Percentiles rank a stretch among this genome's conserved stretches.
phyloP scores from a whole-genome alignment of 2,113 vertebrate genomes.

The Stegostoma tigrinum region DNA sequence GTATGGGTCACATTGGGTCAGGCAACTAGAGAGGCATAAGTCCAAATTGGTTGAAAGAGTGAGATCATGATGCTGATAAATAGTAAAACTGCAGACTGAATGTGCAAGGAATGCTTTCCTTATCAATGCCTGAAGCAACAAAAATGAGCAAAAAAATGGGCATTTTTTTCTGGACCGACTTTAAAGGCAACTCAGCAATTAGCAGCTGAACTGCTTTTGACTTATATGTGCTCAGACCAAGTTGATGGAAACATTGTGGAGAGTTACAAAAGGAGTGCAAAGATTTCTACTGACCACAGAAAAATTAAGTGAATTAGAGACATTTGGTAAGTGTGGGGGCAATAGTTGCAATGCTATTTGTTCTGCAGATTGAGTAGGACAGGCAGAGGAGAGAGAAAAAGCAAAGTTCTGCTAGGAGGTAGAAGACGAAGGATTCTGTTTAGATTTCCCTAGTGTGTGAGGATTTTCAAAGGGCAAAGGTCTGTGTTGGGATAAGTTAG shows the following conservation, averaged over 20 bases:
- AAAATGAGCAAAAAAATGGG: not conserved
- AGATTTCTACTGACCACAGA: not conserved
- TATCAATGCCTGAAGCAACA: not conserved
- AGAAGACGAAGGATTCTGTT: not conserved
- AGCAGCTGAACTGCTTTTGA: not conserved
- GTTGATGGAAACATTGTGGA: not conserved
- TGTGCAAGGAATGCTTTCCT: not conserved
- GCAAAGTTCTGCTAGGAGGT: too few relatives aligned
- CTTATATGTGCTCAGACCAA: not conserved
- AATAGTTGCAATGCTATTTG: not conserved
- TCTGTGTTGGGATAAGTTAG: not conserved
- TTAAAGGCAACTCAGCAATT: not conserved
- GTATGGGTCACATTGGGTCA: not conserved
- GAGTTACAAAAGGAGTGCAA: not conserved
- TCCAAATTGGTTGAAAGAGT: not conserved
- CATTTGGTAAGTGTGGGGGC: too few relatives aligned
- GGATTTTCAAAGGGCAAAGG: too few relatives aligned
- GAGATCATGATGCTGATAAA: not conserved
- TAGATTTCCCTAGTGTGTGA: not conserved
- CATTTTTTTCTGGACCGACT: not conserved
- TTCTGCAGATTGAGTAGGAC: too few relatives aligned
- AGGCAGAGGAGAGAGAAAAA: not conserved
- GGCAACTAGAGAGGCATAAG: not conserved
- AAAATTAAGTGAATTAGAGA: not conserved
- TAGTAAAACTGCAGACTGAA: not conserved